Percentiles rank a stretch among this genome's conserved stretches.
phyloP scores from a whole-genome alignment of 2,113 vertebrate species.

The Pelusios castaneus region DNA sequence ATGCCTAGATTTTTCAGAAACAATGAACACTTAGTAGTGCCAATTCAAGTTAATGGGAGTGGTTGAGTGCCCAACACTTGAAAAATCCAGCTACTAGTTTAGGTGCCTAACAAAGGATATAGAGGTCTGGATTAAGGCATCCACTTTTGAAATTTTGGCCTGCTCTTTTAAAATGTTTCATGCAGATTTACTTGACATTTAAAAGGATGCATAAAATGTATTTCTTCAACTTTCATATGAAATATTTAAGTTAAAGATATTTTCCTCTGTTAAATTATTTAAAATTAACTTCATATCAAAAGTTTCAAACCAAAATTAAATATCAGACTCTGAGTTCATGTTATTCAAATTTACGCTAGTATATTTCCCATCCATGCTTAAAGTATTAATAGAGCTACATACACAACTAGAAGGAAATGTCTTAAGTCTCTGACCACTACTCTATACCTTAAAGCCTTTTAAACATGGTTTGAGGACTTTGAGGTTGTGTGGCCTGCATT shows the following conservation, averaged over 20 bases:
- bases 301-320: not conserved
- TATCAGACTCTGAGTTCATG: not conserved
- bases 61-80: not conserved
- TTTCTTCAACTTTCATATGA: not conserved
- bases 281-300: not conserved
- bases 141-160: rapidly evolving
- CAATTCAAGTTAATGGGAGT: not conserved
- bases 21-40: not conserved
- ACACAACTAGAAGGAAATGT: not conserved
- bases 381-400: not conserved
- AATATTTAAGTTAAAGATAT: not conserved
- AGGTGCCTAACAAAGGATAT: not conserved
- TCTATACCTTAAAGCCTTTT: too few species aligned
- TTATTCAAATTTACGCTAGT: not conserved
- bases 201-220: not conserved
- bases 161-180: not conserved
- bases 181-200: not conserved
- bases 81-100: not conserved
- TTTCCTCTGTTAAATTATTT: not conserved
- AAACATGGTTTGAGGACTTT: too few species aligned
- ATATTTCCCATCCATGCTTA: not conserved
- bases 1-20: not conserved
- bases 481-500: too few species aligned
- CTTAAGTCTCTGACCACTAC: not conserved
- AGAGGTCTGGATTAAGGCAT: not conserved